phyloP scores from a whole-genome alignment of 2,888 invertebrate species.

The Neoaliturus tenellus region DNA sequence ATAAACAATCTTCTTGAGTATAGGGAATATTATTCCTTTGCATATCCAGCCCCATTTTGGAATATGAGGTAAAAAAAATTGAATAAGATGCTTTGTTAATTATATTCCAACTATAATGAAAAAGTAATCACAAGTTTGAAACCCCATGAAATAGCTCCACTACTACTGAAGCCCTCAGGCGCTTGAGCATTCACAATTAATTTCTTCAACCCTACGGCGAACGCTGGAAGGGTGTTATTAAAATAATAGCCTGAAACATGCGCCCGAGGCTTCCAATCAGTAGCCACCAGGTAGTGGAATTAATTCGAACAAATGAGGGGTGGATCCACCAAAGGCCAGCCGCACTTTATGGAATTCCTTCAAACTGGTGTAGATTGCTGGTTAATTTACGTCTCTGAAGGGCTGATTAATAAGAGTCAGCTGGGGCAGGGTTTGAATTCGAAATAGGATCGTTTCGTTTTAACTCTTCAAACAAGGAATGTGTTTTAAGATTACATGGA shows the following conservation, averaged over 20 bases:
- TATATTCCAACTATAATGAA: no score
- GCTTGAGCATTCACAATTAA: neutral
- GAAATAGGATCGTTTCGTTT: no score
- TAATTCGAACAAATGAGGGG: neutral
- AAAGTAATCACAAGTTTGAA: no score
- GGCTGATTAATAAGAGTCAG: neutral
- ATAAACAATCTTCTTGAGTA: no score
- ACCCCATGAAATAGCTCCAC: no score
- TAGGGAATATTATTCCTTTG: no score
- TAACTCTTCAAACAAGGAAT: no score
- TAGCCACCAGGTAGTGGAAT: neutral
- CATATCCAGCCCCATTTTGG: no score
- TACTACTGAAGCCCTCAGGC: no score
- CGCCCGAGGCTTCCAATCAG: neutral
- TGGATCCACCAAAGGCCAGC: neutral
- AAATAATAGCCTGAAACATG: constrained; percentile 16
- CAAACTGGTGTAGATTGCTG: neutral
- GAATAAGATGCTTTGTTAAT: no score
- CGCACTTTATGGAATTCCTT: neutral
- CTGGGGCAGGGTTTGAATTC: neutral
- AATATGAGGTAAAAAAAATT: no score
- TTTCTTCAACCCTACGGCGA: neutral
- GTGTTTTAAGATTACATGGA: no score
- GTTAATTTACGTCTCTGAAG: neutral
- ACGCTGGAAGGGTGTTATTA: constrained; percentile 19